Evolutionary conservation across 2,113 vertebrate species (phyloP).

Genomic region (Colossoma macropomum): DNA sequence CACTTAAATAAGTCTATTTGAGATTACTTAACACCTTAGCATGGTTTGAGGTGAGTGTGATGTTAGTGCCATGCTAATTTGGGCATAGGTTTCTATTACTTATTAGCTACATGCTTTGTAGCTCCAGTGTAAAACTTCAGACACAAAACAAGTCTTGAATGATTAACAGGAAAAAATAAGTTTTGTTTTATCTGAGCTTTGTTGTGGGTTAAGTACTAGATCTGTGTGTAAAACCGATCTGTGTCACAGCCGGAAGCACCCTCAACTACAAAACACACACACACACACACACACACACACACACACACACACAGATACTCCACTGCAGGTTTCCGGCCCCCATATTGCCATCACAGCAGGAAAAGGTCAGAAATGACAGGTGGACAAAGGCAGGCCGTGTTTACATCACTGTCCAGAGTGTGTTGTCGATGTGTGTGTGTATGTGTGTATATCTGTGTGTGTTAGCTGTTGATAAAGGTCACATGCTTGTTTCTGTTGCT

Average conservation of each 20-base stretch:
- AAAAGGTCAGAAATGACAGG: conserved; percentile 50
- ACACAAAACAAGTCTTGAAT: too few species aligned
- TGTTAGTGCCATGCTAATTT: too few species aligned
- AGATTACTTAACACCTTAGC: too few species aligned
- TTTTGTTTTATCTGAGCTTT: neutral
- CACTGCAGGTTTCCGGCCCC: conserved; percentile 6
- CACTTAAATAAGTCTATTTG: too few species aligned
- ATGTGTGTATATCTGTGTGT: conserved; percentile 21
- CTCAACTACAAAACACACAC: conserved; percentile 14
- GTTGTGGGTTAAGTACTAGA: neutral
- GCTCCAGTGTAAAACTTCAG: too few species aligned
- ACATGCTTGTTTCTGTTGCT: neutral
- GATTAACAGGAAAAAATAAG: too few species aligned
- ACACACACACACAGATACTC: neutral
- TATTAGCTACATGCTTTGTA: too few species aligned
- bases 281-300: conserved; percentile 31
- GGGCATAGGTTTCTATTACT: too few species aligned
- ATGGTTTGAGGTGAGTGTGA: too few species aligned
- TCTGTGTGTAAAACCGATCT: conserved; percentile 7
- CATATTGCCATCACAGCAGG: conserved; percentile 21
- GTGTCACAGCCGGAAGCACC: neutral
- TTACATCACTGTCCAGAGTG: conserved; percentile 22
- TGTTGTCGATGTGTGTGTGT: neutral
- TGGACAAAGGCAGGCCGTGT: conserved; percentile 38
- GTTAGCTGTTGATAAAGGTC: conserved; percentile 18